A percentile compares a stretch with the other conserved stretches of the same genome.
Evolutionary conservation across 2,113 vertebrate genomes (phyloP).

Genomic region (Terrapene triunguis): DNA sequence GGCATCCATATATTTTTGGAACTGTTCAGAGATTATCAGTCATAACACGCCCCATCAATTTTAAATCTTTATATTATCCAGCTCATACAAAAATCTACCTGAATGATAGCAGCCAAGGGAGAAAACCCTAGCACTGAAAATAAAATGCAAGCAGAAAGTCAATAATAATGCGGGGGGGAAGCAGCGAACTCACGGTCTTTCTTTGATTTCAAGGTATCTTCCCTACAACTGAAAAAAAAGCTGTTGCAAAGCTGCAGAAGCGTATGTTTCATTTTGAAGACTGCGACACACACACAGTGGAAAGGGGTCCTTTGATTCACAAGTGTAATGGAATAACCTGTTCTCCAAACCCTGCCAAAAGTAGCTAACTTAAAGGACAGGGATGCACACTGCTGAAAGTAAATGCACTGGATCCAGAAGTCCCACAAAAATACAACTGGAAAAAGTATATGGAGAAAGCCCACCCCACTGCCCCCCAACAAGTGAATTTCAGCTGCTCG

Average conservation of each 20-base stretch:
- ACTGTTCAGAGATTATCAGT: neutral
- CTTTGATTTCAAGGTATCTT: constrained; percentile 22
- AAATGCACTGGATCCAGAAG: neutral
- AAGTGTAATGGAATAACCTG: neutral
- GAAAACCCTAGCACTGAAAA: neutral
- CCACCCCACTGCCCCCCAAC: rapidly evolving
- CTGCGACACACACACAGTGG: rapidly evolving
- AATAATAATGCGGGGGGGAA: neutral
- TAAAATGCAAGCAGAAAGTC: neutral
- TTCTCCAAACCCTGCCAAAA: neutral
- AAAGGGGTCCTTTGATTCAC: neutral
- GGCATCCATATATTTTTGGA: neutral
- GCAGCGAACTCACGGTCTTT: neutral
- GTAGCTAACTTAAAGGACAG: rapidly evolving
- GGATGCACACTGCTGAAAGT: neutral
- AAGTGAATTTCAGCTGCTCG: rapidly evolving
- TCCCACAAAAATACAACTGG: neutral
- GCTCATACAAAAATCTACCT: neutral
- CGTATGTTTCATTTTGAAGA: rapidly evolving
- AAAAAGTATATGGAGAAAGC: neutral
- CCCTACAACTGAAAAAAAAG: neutral
- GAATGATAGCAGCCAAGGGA: neutral
- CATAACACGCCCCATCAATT: neutral
- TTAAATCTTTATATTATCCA: neutral
- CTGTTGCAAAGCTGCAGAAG: neutral